Conservation (phyloP, 1,140 invertebrate species). For the Copidosoma floridanum region DNA sequence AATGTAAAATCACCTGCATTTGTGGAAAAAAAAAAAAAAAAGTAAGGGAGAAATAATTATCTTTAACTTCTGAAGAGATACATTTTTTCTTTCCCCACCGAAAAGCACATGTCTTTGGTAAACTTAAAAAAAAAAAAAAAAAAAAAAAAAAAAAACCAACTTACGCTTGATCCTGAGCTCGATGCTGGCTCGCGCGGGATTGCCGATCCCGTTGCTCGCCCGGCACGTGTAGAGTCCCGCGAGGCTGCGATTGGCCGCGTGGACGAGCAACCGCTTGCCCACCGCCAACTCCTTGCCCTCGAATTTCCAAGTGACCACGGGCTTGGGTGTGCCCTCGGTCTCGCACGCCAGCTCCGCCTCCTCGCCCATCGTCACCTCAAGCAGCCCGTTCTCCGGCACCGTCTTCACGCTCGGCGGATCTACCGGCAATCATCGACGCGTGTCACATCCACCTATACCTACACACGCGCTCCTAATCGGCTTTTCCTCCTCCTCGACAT, state of each 20-base stretch:
- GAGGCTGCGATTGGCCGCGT: slow-evolving; percentile 64
- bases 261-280: slow-evolving; percentile 65
- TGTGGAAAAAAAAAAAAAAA: too few relatives aligned
- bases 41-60: too few relatives aligned
- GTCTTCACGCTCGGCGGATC: slow-evolving; percentile 67
- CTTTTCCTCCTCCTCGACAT: too few relatives aligned
- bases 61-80: too few relatives aligned
- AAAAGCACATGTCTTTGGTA: too few relatives aligned
- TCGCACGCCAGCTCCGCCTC: slow-evolving; percentile 70
- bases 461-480: too few relatives aligned
- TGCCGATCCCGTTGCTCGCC: slow-evolving; percentile 72
- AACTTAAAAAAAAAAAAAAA: too few relatives aligned
- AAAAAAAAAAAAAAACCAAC: background rate
- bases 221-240: slow-evolving; percentile 72
- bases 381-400: slow-evolving; percentile 65
- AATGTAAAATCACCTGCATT: too few relatives aligned
- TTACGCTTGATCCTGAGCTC: slow-evolving; percentile 50
- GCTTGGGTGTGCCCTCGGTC: slow-evolving; percentile 65
- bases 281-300: slow-evolving; percentile 65
- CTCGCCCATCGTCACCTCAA: slow-evolving; percentile 70
- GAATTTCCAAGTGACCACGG: slow-evolving; percentile 68
- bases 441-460: too few relatives aligned
- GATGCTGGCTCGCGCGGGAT: slow-evolving; percentile 64
- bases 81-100: too few relatives aligned
- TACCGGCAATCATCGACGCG: slow-evolving; percentile 36